Evolutionary conservation across 2,797 vertebrate species (phyloP).

Genomic region (Anolis apletophallus): DNA sequence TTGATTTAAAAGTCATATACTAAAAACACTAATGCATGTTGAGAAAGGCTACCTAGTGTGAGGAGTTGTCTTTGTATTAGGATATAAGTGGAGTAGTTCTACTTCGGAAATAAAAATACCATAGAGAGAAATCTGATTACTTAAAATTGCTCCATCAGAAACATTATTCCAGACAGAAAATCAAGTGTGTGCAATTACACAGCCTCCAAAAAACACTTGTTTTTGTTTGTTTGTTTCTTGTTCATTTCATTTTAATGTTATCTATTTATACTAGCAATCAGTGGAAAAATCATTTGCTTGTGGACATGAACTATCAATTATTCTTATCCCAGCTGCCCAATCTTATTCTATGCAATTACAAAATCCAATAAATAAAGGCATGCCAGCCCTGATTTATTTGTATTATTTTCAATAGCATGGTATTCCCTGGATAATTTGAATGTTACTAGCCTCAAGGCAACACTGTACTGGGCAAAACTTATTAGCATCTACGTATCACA

Average conservation of each 20-base stretch:
- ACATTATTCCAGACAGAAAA: constrained; percentile 59
- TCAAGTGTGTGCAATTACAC: constrained; percentile 57
- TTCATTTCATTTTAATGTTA: constrained; percentile 69
- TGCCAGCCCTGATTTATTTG: constrained; percentile 54
- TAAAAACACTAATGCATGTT: not conserved
- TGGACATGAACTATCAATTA: constrained; percentile 71
- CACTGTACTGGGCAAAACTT: constrained; percentile 12
- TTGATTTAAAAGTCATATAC: constrained; percentile 9
- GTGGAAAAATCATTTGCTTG: constrained; percentile 73
- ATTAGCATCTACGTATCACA: constrained; percentile 49
- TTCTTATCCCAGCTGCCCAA: constrained; percentile 63
- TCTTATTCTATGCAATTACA: constrained; percentile 68
- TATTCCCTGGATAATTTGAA: constrained; percentile 35
- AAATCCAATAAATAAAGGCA: constrained; percentile 70
- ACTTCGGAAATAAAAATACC: constrained; percentile 18
- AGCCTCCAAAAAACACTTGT: constrained; percentile 55
- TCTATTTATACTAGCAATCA: constrained; percentile 55
- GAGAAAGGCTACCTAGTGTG: not conserved
- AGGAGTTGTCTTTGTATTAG: constrained; percentile 13
- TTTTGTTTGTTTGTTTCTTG: constrained; percentile 57
- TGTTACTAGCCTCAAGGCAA: not conserved
- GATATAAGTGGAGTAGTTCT: constrained; percentile 22
- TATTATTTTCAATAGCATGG: constrained; percentile 51
- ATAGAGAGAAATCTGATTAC: constrained; percentile 62
- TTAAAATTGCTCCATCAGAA: constrained; percentile 62